Conservation (phyloP, 2,888 invertebrate species). For the Cephus runcator region DNA sequence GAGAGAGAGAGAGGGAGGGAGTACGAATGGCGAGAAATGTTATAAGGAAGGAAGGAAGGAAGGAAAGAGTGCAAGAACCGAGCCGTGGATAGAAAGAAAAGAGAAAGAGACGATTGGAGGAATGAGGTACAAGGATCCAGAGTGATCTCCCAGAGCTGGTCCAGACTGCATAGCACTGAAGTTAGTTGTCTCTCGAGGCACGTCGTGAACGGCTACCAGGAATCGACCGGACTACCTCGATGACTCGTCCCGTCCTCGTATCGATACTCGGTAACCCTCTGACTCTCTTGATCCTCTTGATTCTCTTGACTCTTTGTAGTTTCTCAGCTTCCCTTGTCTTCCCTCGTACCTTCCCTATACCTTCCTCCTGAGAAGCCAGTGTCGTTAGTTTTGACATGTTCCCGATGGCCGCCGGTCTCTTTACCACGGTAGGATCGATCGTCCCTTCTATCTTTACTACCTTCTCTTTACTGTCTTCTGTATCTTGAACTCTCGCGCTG, state of each 20-base stretch:
- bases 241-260: conserved; percentile 51
- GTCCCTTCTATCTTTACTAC: conserved; percentile 1
- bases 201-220: conserved; percentile 56
- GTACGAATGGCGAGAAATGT: not conserved
- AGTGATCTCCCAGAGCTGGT: conserved; percentile 32
- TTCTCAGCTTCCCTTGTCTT: conserved; percentile 38
- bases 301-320: not conserved
- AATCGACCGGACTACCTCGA: conserved; percentile 55
- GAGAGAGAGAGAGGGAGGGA: conserved; percentile 16
- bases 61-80: conserved; percentile 2
- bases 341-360: conserved; percentile 16
- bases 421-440: conserved; percentile 17
- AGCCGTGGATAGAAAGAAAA: not conserved
- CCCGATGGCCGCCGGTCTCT: conserved; percentile 30
- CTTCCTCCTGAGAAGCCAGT: conserved; percentile 46
- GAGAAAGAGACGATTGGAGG: conserved; percentile 19
- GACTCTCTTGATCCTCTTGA: conserved; percentile 5
- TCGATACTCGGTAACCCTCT: conserved; percentile 33
- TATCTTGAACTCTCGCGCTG: not conserved
- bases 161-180: conserved; percentile 49
- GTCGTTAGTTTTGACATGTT: conserved; percentile 55
- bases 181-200: conserved; percentile 62
- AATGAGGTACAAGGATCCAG: conserved; percentile 30
- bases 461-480: not conserved
- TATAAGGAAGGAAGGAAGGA: conserved; percentile 2